Percentiles rank a stretch among this genome's conserved stretches.
Conservation (phyloP, 2,888 invertebrate genomes). For the Dryobota labecula region DNA sequence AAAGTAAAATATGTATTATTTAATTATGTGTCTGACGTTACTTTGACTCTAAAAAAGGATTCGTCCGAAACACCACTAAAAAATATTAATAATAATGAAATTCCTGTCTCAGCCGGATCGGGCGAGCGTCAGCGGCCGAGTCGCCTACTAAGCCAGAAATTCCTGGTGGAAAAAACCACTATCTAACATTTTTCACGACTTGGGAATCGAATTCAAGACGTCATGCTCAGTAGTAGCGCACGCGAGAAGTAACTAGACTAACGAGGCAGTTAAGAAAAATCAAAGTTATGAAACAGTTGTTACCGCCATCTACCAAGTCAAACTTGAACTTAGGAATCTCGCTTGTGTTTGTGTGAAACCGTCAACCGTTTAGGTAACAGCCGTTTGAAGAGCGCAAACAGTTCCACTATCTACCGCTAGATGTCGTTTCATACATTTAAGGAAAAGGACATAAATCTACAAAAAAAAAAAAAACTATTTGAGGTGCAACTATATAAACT, state of each 20-base stretch:
- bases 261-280: background rate
- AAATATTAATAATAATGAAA: too few species aligned
- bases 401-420: constrained; percentile 24
- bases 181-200: too few species aligned
- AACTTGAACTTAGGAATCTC: background rate
- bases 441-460: background rate
- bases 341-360: too few species aligned
- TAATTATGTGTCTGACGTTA: too few species aligned
- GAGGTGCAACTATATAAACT: too few species aligned
- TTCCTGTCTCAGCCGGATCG: too few species aligned
- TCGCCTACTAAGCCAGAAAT: background rate
- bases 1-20: too few species aligned
- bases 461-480: background rate
- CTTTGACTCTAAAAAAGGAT: too few species aligned
- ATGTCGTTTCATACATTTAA: constrained; percentile 8
- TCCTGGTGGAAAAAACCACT: background rate
- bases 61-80: too few species aligned
- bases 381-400: background rate
- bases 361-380: too few species aligned
- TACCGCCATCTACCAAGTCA: constrained; percentile 20
- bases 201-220: background rate
- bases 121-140: too few species aligned
- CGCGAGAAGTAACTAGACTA: background rate
- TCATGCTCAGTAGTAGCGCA: background rate
- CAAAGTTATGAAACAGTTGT: background rate